phyloP scores from a whole-genome alignment of 2,113 vertebrate species.

The Cyprinodon tularosa region DNA sequence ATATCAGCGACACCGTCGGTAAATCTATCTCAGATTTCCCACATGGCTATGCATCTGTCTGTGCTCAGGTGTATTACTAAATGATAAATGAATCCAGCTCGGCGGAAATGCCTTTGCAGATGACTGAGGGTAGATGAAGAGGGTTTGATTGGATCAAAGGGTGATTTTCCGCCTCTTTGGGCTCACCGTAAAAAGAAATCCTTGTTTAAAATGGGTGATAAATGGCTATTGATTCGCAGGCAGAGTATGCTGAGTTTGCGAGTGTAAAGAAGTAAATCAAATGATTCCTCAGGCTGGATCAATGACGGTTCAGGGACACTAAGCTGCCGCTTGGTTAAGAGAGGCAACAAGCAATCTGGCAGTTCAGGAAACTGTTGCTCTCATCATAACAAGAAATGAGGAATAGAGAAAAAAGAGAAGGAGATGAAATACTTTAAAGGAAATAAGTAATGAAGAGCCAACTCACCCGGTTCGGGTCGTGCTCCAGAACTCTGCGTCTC shows the following conservation, averaged over 20 bases:
- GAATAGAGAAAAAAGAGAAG: not conserved
- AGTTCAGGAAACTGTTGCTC: slow-evolving; percentile 26
- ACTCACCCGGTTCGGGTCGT: slow-evolving; percentile 73
- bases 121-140: not conserved
- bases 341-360: slow-evolving; percentile 23
- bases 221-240: slow-evolving; percentile 64
- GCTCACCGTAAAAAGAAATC: slow-evolving; percentile 48
- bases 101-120: slow-evolving; percentile 29
- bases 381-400: slow-evolving; percentile 6
- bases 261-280: slow-evolving; percentile 55
- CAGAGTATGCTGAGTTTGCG: slow-evolving; percentile 22
- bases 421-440: slow-evolving; percentile 7
- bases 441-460: too few species aligned
- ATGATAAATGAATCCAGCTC: slow-evolving; percentile 27
- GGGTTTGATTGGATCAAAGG: slow-evolving; percentile 46
- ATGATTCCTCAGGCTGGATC: slow-evolving; percentile 66
- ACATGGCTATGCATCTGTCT: slow-evolving; percentile 14
- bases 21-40: slow-evolving; percentile 37
- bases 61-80: slow-evolving; percentile 26
- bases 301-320: slow-evolving; percentile 58
- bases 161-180: slow-evolving; percentile 67
- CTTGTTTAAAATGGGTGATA: slow-evolving; percentile 50
- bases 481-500: slow-evolving; percentile 58
- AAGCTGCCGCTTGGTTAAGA: slow-evolving; percentile 33
- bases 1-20: slow-evolving; percentile 7